Percentiles rank a stretch among this genome's conserved stretches.
Evolutionary conservation across 2,888 invertebrate species (phyloP).

Genomic region (Ligdia adustata): DNA sequence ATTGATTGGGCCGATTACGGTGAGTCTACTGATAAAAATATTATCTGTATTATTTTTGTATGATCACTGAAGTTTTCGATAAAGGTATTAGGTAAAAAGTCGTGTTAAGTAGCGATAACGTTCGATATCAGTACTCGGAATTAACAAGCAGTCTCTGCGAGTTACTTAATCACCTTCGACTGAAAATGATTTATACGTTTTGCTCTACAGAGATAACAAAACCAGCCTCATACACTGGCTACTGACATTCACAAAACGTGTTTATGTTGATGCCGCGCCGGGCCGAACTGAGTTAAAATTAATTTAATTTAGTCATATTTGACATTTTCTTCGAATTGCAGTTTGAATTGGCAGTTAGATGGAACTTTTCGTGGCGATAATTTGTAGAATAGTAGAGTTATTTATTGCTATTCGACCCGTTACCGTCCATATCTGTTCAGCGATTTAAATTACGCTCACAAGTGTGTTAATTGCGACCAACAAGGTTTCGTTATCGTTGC

Average conservation of each 20-base stretch:
- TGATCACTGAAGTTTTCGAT: slow-evolving; percentile 60
- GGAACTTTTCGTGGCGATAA: no score
- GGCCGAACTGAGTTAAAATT: not conserved
- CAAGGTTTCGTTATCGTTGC: no score
- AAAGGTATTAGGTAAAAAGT: slow-evolving; percentile 55
- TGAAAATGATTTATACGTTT: slow-evolving; percentile 44
- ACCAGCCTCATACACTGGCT: slow-evolving; percentile 21
- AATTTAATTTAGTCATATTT: no score
- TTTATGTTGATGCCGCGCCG: slow-evolving; percentile 11
- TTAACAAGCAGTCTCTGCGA: slow-evolving; percentile 47
- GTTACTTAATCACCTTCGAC: slow-evolving; percentile 49
- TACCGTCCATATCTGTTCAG: no score
- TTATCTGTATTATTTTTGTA: slow-evolving; percentile 59
- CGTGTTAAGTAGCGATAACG: slow-evolving; percentile 44
- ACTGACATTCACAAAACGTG: slow-evolving; percentile 7
- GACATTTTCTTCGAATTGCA: no score
- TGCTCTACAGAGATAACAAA: slow-evolving; percentile 38
- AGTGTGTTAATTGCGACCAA: no score
- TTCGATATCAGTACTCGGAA: slow-evolving; percentile 34
- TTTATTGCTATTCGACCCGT: no score
- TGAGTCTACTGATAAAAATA: slow-evolving; percentile 50
- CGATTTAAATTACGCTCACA: no score
- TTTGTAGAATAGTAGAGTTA: no score
- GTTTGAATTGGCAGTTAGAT: no score
- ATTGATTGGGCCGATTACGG: slow-evolving; percentile 71